A percentile compares a stretch with the other conserved stretches of the same genome.
Evolutionary conservation across 2,113 vertebrate genomes (phyloP).

Genomic region (Dolichotis patagonum): DNA sequence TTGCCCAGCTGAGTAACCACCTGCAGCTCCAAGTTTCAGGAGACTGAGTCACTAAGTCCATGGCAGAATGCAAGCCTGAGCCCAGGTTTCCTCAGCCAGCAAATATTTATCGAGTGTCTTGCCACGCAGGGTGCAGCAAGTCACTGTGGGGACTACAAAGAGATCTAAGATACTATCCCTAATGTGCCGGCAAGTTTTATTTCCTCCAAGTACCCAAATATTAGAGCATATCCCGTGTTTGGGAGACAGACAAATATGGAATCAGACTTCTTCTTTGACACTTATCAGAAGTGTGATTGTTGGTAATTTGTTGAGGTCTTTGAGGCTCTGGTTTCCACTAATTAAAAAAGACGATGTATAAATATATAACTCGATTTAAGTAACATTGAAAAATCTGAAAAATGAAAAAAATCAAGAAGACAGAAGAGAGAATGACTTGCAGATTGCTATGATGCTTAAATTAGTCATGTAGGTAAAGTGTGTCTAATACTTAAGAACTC

Average conservation of each 20-base stretch:
- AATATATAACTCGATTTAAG: not conserved
- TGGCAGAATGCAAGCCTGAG: not conserved
- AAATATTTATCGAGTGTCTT: conserved; percentile 61
- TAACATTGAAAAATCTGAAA: not conserved
- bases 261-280: not conserved
- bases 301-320: not conserved
- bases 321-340: not conserved
- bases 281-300: not conserved
- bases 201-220: not conserved
- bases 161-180: conserved; percentile 50
- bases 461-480: not conserved
- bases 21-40: conserved; percentile 59
- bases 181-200: not conserved
- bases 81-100: conserved; percentile 44
- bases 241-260: not conserved
- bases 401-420: not conserved
- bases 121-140: not conserved
- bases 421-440: not conserved
- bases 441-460: not conserved
- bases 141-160: conserved; percentile 23
- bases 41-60: conserved; percentile 55
- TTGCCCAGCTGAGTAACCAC: conserved; percentile 67
- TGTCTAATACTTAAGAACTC: not conserved
- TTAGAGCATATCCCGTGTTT: not conserved
- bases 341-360: not conserved